A percentile compares a stretch with the other conserved stretches of the same genome.
Evolutionary conservation across 2,113 vertebrate species (phyloP).

Genomic region (Nerophis ophidion): DNA sequence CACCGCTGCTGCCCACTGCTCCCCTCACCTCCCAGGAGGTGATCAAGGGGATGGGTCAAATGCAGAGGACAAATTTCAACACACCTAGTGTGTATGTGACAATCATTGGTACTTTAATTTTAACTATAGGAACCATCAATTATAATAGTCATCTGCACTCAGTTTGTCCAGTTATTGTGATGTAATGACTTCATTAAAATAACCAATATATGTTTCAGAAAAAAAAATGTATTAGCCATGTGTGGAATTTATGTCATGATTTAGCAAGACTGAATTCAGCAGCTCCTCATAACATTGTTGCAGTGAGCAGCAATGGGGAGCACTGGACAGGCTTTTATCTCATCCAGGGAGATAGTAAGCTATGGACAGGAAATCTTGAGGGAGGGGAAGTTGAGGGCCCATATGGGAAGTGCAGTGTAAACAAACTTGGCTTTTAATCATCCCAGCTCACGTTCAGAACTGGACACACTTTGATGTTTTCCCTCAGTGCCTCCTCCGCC

Average conservation of each 20-base stretch:
- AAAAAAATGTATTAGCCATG: too few species aligned
- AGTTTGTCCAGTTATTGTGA: not conserved
- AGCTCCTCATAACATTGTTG: slow-evolving; percentile 20
- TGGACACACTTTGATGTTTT: slow-evolving; percentile 71
- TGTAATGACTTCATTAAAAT: too few species aligned
- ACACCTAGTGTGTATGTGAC: too few species aligned
- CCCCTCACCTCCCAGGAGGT: too few species aligned
- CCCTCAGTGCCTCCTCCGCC: slow-evolving; percentile 56
- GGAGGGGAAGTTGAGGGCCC: slow-evolving; percentile 54
- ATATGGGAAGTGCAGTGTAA: slow-evolving; percentile 76
- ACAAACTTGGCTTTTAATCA: slow-evolving; percentile 76
- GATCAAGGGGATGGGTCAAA: too few species aligned
- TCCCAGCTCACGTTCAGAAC: slow-evolving; percentile 71
- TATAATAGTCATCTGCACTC: not conserved
- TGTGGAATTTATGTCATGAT: too few species aligned
- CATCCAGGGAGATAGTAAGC: slow-evolving; percentile 68
- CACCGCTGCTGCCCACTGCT: too few species aligned
- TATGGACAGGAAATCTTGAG: slow-evolving; percentile 72
- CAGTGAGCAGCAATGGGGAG: slow-evolving; percentile 49
- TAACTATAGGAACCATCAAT: too few species aligned
- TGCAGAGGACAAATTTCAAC: too few species aligned
- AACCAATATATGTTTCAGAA: too few species aligned
- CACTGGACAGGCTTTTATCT: slow-evolving; percentile 65
- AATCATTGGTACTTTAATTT: too few species aligned
- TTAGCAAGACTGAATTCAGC: slow-evolving; percentile 6